These are phyloP conservation scores for Chromoteleia sp. DNA, from an alignment of 2,888 invertebrate species.

Conservation along the genomic window DNA sequence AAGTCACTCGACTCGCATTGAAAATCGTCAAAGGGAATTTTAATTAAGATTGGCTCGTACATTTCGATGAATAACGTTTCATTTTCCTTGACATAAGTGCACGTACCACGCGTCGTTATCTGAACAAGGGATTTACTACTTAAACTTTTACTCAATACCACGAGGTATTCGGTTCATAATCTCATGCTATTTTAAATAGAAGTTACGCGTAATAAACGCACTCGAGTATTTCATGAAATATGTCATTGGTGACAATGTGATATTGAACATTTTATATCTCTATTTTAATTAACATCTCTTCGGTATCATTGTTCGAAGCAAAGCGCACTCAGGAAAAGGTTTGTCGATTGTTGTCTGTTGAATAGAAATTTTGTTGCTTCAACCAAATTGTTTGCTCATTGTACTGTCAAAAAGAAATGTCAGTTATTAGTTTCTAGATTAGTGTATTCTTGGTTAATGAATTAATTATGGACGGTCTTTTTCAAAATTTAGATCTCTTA, in stretches of 20 bases:
- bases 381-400: too few species aligned
- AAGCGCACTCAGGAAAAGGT: too few species aligned
- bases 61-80: constrained; percentile 53
- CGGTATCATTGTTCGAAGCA: constrained; percentile 2
- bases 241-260: constrained; percentile 38
- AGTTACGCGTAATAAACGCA: constrained; percentile 45
- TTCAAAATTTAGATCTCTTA: too few species aligned
- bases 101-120: constrained; percentile 41
- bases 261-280: constrained; percentile 34
- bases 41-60: constrained; percentile 43
- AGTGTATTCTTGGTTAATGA: too few species aligned
- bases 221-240: constrained; percentile 41
- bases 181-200: constrained; percentile 51
- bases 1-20: not conserved
- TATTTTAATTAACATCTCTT: constrained; percentile 35
- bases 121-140: constrained; percentile 61
- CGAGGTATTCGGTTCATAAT: constrained; percentile 49
- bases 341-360: too few species aligned
- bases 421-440: too few species aligned
- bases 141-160: constrained; percentile 53
- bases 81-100: constrained; percentile 64
- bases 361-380: too few species aligned
- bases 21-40: constrained; percentile 43
- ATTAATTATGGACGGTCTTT: too few species aligned
- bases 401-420: too few species aligned